Percentiles rank a stretch among this genome's conserved stretches.
Conservation (phyloP, 2,888 invertebrate genomes). For the Adelognathus sp. region DNA sequence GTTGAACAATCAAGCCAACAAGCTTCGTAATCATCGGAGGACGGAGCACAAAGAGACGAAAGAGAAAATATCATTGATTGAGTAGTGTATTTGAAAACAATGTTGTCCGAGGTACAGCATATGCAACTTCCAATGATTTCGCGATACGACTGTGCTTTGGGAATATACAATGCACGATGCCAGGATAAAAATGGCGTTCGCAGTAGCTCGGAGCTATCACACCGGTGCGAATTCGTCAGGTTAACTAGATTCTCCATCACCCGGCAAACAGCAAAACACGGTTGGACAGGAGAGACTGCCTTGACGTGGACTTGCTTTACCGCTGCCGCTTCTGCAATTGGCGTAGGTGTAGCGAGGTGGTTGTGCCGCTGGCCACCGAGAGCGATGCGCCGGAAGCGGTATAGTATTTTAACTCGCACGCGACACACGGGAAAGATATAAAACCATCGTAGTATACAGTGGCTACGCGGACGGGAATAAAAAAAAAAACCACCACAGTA, state of each 20-base stretch:
- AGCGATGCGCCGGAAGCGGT: background rate
- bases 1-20: background rate
- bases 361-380: background rate
- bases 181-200: conserved; percentile 47
- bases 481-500: background rate
- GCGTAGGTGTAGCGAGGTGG: background rate
- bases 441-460: background rate
- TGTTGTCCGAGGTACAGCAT: conserved; percentile 8
- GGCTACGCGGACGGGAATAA: background rate
- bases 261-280: conserved; percentile 16
- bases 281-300: conserved; percentile 30
- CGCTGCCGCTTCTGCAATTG: background rate
- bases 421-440: background rate
- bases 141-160: background rate
- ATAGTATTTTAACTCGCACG: conserved; percentile 10
- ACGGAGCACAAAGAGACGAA: background rate
- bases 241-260: conserved; percentile 58
- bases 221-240: conserved; percentile 51
- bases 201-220: conserved; percentile 47
- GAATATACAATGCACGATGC: conserved; percentile 29
- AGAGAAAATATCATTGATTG: background rate
- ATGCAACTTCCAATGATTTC: conserved; percentile 10
- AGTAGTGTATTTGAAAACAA: background rate
- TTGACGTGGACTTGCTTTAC: background rate
- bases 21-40: background rate